phyloP scores from a whole-genome alignment of 2,888 invertebrate species.

The Philopedon plagiatum region DNA sequence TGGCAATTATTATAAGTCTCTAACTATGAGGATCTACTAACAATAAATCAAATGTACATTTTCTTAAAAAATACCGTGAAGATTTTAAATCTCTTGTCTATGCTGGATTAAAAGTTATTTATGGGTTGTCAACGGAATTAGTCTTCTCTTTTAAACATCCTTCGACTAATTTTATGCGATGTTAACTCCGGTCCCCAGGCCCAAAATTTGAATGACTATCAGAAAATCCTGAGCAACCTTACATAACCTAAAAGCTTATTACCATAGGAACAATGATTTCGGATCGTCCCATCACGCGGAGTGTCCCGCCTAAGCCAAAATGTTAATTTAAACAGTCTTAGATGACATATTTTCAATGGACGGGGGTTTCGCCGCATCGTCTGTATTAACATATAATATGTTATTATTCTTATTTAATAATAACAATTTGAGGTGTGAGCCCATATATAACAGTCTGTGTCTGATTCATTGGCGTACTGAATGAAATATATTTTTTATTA shows the following conservation, averaged over 20 bases:
- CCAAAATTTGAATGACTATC: slow-evolving; percentile 37
- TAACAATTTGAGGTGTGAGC: slow-evolving; percentile 68
- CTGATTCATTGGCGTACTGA: slow-evolving; percentile 37
- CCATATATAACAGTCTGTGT: slow-evolving; percentile 36
- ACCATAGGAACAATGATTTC: slow-evolving; percentile 68
- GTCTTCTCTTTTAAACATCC: too few species aligned
- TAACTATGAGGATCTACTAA: too few species aligned
- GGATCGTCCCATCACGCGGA: slow-evolving; percentile 65
- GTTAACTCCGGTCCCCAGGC: slow-evolving; percentile 16
- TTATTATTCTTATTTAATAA: slow-evolving; percentile 69
- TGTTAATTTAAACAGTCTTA: slow-evolving; percentile 67
- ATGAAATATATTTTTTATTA: background rate
- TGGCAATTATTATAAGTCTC: too few species aligned
- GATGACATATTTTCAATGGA: slow-evolving; percentile 67
- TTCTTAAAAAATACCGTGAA: too few species aligned
- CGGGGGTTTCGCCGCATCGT: slow-evolving; percentile 60
- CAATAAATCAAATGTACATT: too few species aligned
- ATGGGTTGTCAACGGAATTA: too few species aligned
- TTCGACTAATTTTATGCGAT: slow-evolving; percentile 27
- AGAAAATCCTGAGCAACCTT: slow-evolving; percentile 50
- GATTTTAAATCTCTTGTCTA: too few species aligned
- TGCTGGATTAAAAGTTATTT: too few species aligned
- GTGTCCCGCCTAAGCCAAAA: slow-evolving; percentile 66
- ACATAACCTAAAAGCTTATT: slow-evolving; percentile 61
- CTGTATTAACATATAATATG: slow-evolving; percentile 69